Percentiles rank a stretch among this genome's conserved stretches.
Evolutionary conservation across 1,140 invertebrate species (phyloP).

Genomic region (Saccostrea glomerata): DNA sequence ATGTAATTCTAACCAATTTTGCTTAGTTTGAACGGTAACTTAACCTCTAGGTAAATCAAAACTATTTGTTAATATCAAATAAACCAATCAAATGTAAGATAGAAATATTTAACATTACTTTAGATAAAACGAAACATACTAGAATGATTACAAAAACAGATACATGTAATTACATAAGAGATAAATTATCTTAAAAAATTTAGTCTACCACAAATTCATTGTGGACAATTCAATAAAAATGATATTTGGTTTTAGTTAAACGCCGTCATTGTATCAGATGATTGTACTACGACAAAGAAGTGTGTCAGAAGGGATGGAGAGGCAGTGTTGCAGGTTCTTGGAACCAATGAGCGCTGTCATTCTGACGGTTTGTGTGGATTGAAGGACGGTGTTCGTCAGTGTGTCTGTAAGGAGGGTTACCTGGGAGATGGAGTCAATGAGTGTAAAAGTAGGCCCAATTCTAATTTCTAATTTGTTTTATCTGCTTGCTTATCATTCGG

Average conservation of each 20-base stretch:
- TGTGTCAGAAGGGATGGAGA: conserved; percentile 43
- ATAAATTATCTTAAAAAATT: too few species aligned
- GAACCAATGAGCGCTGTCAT: conserved; percentile 40
- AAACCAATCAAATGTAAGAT: too few species aligned
- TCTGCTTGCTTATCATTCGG: background rate
- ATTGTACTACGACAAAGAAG: conserved; percentile 47
- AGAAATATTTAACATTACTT: too few species aligned
- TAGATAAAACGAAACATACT: too few species aligned
- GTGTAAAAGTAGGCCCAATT: conserved; percentile 47
- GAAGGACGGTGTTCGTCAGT: conserved; percentile 49
- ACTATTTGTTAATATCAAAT: too few species aligned
- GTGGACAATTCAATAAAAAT: background rate
- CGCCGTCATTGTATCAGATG: conserved; percentile 34
- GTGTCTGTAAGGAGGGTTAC: conserved; percentile 53
- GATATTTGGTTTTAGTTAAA: conserved; percentile 32
- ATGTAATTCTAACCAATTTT: too few species aligned
- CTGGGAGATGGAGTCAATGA: conserved; percentile 54
- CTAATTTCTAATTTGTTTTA: background rate
- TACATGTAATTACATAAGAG: too few species aligned
- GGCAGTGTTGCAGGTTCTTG: conserved; percentile 3
- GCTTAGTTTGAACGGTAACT: too few species aligned
- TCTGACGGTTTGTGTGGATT: conserved; percentile 49
- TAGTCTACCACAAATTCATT: too few species aligned
- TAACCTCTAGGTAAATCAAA: too few species aligned
- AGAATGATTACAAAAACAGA: too few species aligned